These are phyloP conservation scores for Chionoecetes opilio DNA, from an alignment of 1,140 invertebrate genomes.

Conservation along the genomic window DNA sequence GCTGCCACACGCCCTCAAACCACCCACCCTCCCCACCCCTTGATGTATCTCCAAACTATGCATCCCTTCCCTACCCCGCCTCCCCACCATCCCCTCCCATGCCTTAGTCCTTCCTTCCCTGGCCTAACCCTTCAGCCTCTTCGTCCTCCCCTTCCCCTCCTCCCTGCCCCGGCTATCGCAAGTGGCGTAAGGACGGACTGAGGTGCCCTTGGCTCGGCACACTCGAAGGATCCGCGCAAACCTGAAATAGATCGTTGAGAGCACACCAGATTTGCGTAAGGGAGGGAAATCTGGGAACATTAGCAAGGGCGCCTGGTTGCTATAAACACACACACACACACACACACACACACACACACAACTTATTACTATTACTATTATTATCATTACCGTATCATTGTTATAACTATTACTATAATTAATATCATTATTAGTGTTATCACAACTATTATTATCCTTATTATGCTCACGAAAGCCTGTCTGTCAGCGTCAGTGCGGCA, in stretches of 20 bases:
- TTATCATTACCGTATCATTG: no score
- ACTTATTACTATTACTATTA: no score
- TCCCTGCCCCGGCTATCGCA: neutral
- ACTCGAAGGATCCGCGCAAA: neutral
- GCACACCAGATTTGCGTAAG: neutral
- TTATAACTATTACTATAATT: neutral
- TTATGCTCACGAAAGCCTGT: no score
- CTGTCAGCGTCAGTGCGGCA: no score
- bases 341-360: no score
- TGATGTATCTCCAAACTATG: neutral
- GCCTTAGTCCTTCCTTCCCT: neutral
- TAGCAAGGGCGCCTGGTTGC: neutral
- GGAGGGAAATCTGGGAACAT: neutral
- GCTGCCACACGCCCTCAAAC: neutral
- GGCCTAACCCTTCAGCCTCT: neutral
- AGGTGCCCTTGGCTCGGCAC: neutral
- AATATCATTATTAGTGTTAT: neutral
- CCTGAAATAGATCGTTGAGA: constrained; percentile 18
- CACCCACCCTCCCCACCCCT: neutral
- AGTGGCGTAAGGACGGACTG: constrained; percentile 4
- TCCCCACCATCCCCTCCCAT: neutral
- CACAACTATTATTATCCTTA: neutral
- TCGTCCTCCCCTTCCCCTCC: neutral
- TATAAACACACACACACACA: neutral
- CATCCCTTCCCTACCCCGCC: neutral